Base-by-base conservation (phyloP, 2,113 vertebrate genomes). In the Bambusicola thoracicus region DNA sequence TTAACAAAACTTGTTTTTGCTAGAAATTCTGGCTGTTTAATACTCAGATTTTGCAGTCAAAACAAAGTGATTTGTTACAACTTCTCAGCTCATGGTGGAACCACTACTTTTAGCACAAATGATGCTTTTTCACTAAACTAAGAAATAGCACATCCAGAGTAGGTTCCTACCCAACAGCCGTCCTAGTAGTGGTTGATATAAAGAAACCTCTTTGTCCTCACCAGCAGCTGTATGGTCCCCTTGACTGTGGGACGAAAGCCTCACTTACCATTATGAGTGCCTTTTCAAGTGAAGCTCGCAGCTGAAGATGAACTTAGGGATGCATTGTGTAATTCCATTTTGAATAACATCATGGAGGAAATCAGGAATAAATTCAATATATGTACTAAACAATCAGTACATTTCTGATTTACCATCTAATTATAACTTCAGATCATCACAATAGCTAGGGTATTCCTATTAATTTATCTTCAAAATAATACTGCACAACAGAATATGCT, bases 181-280 rank as follows among this genome's bases (percentile, higher is more conserved):
- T 16, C 1, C 1, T 3, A 6, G 43, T 6, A 16, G 29, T 41
- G 13, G 11, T 15, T 43, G 40, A 4, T 11, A 1, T 0, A 9
- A 32, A 61, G 58, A 59, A 38, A 58, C 4, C 11, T 19, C 25
- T 8, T 13, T 8, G 19, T 5, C 40, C 34, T 38, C 59, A 10
- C 10, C 40, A 62, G n/a, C 0, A 1, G 14, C 22, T 13, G 3
- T 15, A 27, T 5, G 4, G 30, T 10, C 34, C 13, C 30, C 13
- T 20, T 7, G 0, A 0, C 24, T 20, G 2, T 0, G 5, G 22
- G 16, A 34, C 0, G 0, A 15, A 44, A 34, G 8, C n/a, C 34
- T 55, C 34, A 13, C 38, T 3, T 9, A 32, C 10, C 21, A 10
- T 18, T 2, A 8, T 20, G 5, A 12, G 34, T 8, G 20, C 4